These are phyloP conservation scores for Zoanthus solanderi DNA, from an alignment of 92 coral and sea anemone species.

Conservation along the genomic window DNA sequence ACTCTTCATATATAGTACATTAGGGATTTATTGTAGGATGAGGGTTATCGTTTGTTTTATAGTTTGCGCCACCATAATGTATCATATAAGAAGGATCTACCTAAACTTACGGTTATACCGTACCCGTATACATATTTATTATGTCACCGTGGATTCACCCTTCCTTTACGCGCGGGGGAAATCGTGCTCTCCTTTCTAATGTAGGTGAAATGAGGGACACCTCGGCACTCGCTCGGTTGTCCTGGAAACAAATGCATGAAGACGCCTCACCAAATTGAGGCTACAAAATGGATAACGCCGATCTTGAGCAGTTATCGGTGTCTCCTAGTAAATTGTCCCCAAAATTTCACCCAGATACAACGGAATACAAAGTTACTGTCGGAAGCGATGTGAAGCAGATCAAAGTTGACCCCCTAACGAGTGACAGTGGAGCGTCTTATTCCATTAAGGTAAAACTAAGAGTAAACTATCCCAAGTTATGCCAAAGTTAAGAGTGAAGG, in stretches of 20 bases:
- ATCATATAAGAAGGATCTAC: no score
- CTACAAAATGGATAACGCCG: conserved; percentile 89
- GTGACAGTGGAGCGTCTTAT: conserved; percentile 96
- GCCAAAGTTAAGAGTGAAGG: not conserved
- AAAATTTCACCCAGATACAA: conserved; percentile 83
- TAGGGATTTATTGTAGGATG: no score
- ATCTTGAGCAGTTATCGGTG: conserved; percentile 81
- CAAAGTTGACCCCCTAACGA: conserved; percentile 92
- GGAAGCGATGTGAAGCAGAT: conserved; percentile 90
- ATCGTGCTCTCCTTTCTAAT: no score
- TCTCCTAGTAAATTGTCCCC: conserved; percentile 93
- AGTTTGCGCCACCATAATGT: no score
- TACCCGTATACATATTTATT: no score
- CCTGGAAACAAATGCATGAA: conserved; percentile 28
- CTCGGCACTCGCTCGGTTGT: conserved; percentile 7
- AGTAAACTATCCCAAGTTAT: not conserved
- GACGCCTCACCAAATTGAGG: conserved; percentile 37
- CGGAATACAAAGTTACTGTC: conserved; percentile 88
- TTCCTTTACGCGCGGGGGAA: no score
- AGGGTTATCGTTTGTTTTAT: no score
- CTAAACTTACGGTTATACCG: no score
- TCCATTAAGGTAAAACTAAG: conserved; percentile 68
- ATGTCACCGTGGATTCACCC: no score
- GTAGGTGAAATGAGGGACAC: no score
- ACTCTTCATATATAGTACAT: no score